Conservation (phyloP, 2,113 vertebrate genomes). For the Cavia aperea region DNA sequence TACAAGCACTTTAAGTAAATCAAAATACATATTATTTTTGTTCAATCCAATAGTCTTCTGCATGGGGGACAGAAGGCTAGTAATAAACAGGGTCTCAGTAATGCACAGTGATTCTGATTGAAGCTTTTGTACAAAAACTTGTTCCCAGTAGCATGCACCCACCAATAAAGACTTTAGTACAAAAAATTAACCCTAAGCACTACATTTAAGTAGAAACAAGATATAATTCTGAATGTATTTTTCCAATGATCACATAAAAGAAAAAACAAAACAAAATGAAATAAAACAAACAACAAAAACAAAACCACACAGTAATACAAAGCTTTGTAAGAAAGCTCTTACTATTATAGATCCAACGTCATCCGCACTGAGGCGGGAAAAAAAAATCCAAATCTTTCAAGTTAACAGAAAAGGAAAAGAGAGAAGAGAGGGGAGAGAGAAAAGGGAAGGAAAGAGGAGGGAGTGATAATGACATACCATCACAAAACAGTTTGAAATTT, state of each 20-base stretch:
- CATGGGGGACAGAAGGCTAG: conserved; percentile 82
- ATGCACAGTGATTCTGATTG: conserved; percentile 86
- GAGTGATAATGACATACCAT: conserved; percentile 76
- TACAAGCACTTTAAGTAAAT: conserved; percentile 97
- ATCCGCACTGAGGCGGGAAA: conserved; percentile 79
- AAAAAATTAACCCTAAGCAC: conserved; percentile 84
- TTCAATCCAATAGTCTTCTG: conserved; percentile 89
- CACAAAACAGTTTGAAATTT: conserved; percentile 82
- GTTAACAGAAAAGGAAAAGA: conserved; percentile 85
- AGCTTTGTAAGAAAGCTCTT: conserved; percentile 90
- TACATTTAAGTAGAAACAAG: conserved; percentile 85
- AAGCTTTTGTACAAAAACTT: conserved; percentile 87
- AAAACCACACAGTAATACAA: conserved; percentile 86
- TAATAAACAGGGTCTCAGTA: conserved; percentile 85
- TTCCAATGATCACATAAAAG: conserved; percentile 77
- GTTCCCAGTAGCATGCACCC: conserved; percentile 94
- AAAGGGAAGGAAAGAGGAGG: conserved; percentile 62
- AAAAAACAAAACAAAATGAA: conserved; percentile 50
- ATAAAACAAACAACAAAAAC: conserved; percentile 48
- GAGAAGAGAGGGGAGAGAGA: conserved; percentile 43
- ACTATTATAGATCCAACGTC: conserved; percentile 86
- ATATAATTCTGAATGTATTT: conserved; percentile 85
- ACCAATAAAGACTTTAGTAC: conserved; percentile 87
- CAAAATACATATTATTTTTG: conserved; percentile 88
- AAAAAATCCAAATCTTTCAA: conserved; percentile 78